Base-by-base conservation (phyloP, 1,140 invertebrate genomes). In the Lethrus apterus region DNA sequence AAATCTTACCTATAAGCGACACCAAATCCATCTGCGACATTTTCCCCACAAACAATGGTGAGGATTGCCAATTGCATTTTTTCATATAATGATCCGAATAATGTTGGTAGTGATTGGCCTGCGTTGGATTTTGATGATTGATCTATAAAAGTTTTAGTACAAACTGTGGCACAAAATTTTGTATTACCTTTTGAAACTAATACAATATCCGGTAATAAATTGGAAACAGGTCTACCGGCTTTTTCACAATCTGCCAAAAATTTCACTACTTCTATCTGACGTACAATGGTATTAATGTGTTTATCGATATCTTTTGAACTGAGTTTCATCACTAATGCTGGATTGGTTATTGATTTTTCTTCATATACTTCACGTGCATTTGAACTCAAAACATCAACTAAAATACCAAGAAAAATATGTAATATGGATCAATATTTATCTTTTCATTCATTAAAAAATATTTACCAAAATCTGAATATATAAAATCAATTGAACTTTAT, bases 231-330 rank as follows among this genome's bases (percentile, higher is more conserved):
- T 33, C 11, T 26, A 9, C 43, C 55, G 8, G 40, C 15, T 10
- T 64, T 62, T 59, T 85, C 82, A 35, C 76, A 78, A 10, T 68
- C 67, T 0, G 75, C 68, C 4, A 87, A 57, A 62, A 81, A 86
- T 50, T 82, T 80, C 0, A 75, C 71, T 4, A 85, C 67, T 53
- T 86, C 81, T 51, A 77, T 73, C 63, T 87, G 84, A 5, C 77
- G 66, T 2, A 70, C 70, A 36, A 86, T 80, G 0, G 82, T 85
- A 38, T 77, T 80, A 26, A 85, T 78, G 45, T 86, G 77, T 31
- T 74, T 78, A 56, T 83, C 79, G 44, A 86, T 74, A 13, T 80
- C 76, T 20, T 67, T 65, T 14, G 75, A 72, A 56, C 82, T 78
- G 60, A 86, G 71, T 60, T 83, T 77, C 68, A 86, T 79, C 3